phyloP scores from a whole-genome alignment of 2,797 vertebrate genomes.

The Gymnodraco acuticeps region DNA sequence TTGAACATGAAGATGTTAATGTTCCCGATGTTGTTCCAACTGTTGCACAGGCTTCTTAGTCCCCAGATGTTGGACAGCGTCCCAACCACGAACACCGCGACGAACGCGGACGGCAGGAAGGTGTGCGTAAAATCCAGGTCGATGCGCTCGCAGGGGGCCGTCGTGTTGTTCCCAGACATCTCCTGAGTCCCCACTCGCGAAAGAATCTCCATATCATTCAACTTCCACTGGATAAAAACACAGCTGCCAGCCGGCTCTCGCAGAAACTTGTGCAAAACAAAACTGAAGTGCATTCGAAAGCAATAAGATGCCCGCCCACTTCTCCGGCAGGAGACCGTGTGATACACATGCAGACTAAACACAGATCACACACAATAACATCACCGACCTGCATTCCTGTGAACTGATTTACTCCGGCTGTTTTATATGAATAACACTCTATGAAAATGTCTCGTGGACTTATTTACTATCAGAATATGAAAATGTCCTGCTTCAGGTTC shows the following conservation, averaged over 20 bases:
- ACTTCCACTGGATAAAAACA: background rate
- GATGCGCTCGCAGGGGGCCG: constrained; percentile 32
- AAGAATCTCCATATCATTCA: background rate
- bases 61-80: constrained; percentile 81
- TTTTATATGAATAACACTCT: rapidly evolving
- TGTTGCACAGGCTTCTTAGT: constrained; percentile 72
- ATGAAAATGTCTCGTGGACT: background rate
- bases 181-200: background rate
- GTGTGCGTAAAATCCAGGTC: constrained; percentile 73
- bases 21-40: constrained; percentile 64
- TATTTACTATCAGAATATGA: background rate
- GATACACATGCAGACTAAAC: background rate
- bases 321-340: background rate
- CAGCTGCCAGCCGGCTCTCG: background rate
- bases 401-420: no score
- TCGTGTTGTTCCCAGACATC: constrained; percentile 28
- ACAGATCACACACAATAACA: background rate
- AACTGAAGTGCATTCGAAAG: background rate
- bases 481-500: background rate
- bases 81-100: constrained; percentile 80
- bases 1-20: constrained; percentile 85
- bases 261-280: no score
- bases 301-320: constrained; percentile 20
- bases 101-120: constrained; percentile 81
- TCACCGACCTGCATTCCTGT: no score